These are phyloP conservation scores for Rhyacophila brunnea DNA, from an alignment of 1,140 invertebrate genomes.

Conservation along the genomic window DNA sequence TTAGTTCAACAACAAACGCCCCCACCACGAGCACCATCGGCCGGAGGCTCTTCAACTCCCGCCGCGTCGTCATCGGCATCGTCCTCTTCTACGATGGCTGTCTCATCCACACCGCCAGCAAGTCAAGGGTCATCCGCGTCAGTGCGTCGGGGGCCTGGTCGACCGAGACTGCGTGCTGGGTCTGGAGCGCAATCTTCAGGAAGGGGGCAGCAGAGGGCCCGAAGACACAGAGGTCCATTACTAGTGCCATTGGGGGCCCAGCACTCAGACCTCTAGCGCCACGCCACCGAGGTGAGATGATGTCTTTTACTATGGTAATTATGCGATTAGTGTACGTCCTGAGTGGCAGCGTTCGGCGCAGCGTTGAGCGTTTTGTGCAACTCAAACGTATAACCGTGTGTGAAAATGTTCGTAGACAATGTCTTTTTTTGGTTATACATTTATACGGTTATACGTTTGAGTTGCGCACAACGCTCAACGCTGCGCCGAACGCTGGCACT, in stretches of 20 bases:
- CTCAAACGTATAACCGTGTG: no score
- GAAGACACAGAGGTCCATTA: constrained; percentile 55
- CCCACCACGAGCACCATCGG: background rate
- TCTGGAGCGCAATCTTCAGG: constrained; percentile 61
- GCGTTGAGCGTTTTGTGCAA: no score
- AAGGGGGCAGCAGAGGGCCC: constrained; percentile 53
- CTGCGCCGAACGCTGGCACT: no score
- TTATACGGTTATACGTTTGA: no score
- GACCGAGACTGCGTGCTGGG: constrained; percentile 69
- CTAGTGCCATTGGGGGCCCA: constrained; percentile 59
- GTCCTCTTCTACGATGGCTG: background rate
- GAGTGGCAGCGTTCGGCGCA: background rate
- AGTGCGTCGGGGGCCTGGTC: constrained; percentile 64
- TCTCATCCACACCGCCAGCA: background rate
- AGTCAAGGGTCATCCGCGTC: background rate
- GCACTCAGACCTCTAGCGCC: constrained; percentile 37
- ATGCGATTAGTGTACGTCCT: background rate
- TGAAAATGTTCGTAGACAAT: no score
- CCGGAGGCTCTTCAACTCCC: background rate
- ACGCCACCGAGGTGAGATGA: constrained; percentile 3
- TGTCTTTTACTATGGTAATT: background rate
- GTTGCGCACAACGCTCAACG: no score
- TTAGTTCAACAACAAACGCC: background rate
- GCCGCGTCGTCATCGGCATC: background rate
- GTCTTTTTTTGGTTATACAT: no score